Percentiles rank a stretch among this genome's conserved stretches.
phyloP scores from a whole-genome alignment of 2,888 invertebrate genomes.

The Acronicta aceris region DNA sequence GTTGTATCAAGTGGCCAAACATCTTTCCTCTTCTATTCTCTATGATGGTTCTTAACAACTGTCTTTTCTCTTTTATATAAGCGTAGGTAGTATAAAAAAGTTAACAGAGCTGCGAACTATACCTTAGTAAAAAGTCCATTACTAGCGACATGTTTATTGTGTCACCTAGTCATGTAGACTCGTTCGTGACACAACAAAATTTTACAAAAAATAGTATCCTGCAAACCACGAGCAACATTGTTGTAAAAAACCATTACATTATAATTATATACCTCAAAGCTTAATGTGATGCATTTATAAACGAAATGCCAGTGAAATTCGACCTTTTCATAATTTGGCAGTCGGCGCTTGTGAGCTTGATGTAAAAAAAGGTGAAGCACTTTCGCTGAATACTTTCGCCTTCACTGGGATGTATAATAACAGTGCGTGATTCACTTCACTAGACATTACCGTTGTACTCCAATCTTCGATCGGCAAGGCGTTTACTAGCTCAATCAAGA shows the following conservation, averaged over 20 bases:
- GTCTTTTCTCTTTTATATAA: too few relatives aligned
- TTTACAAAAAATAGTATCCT: conserved; percentile 27
- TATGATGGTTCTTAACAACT: too few relatives aligned
- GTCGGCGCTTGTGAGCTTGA: conserved; percentile 40
- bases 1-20: too few relatives aligned
- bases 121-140: too few relatives aligned
- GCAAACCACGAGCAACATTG: conserved; percentile 13
- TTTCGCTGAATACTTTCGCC: conserved; percentile 84
- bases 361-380: conserved; percentile 62
- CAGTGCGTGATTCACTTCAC: conserved; percentile 70
- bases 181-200: conserved; percentile 30
- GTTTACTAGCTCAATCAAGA: conserved; percentile 36
- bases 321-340: conserved; percentile 66
- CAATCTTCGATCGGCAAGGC: conserved; percentile 26
- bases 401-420: conserved; percentile 70
- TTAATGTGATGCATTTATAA: conserved; percentile 14
- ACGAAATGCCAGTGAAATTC: conserved; percentile 60
- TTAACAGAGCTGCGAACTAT: too few relatives aligned
- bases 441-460: conserved; percentile 51
- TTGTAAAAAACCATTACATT: conserved; percentile 19
- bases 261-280: background rate
- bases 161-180: conserved; percentile 15
- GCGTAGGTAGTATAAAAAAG: too few relatives aligned
- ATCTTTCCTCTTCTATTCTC: too few relatives aligned
- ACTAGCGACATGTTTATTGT: conserved; percentile 35